These are phyloP conservation scores for Diacarnus erythraeanus DNA, from an alignment of 37 sponge, comb jelly and placozoan genomes.

Conservation along the genomic window DNA sequence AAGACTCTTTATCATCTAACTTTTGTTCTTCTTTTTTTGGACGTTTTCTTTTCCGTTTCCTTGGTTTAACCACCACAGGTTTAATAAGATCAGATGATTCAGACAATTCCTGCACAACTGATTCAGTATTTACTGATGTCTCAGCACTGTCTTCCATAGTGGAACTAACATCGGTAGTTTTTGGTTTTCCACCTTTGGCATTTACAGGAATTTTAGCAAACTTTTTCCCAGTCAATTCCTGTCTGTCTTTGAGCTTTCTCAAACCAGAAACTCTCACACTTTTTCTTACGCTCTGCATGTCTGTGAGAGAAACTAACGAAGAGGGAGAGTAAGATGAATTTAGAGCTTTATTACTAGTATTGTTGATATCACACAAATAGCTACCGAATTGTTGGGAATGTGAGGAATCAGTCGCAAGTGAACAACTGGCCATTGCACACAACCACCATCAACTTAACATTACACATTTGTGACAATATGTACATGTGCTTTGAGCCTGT, in stretches of 20 bases:
- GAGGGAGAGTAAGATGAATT: background rate
- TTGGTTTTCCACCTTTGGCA: too few species aligned
- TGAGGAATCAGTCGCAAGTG: background rate
- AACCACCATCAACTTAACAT: too few species aligned
- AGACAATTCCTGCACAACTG: too few species aligned
- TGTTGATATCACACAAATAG: background rate
- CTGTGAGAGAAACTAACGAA: background rate
- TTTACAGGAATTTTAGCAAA: too few species aligned
- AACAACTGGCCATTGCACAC: conserved; percentile 15
- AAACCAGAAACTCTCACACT: background rate
- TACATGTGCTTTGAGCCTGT: too few species aligned
- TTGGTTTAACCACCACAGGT: background rate
- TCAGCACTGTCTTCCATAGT: too few species aligned
- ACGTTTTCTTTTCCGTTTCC: background rate
- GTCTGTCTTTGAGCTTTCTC: background rate
- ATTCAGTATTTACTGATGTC: too few species aligned
- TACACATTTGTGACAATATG: too few species aligned
- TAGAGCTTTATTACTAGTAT: background rate
- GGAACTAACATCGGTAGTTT: too few species aligned
- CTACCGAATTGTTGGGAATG: background rate
- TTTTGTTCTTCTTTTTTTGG: too few species aligned
- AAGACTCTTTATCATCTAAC: background rate
- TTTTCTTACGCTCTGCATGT: background rate
- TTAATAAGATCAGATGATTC: too few species aligned
- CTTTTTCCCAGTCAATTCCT: too few species aligned